Base-by-base conservation (phyloP, 1,140 invertebrate species). In the Drosophila triauraria region DNA sequence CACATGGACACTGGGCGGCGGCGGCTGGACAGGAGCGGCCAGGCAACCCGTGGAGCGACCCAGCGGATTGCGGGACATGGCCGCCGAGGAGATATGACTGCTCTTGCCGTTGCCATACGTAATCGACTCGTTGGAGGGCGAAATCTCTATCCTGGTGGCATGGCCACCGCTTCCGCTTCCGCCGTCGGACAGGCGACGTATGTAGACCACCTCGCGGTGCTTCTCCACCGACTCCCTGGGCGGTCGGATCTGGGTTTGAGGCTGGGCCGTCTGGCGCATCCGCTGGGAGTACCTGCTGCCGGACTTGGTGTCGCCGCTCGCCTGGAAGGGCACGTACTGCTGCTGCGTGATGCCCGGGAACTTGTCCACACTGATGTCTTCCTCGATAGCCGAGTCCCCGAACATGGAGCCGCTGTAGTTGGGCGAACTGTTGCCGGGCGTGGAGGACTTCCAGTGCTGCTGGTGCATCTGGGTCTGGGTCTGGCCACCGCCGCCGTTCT, bases 341-440 rank as follows among this genome's bases (percentile, higher is more conserved):
- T 86, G 84, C 32, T 83, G 84, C 15, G 86, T 79, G 13, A 88
- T 81, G 30, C 84, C 90, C 1, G 92, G 91, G 71, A 92, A 93
- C 76, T 92, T 93, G 54, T 91, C 92, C 43, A 93, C 92, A 53
- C 92, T 93, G 10, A 93, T 92, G 51, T 93, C 92, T 56, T 93
- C 92, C 57, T 93, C 92, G 15, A 93, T 93, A 44, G 92, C 92
- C 23, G 92, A 93, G 65, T 93, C 92, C 9, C 92, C 92, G 27
- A 93, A 93, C 78, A 93, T 91, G 17, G 92, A 93, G 25, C 92
- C 92, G 44, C 92, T 93, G 54, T 93, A 93, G 65, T 93, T 93
- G 44, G 92, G 92, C 7, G 92, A 93, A 48, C 87, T 93, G 30
- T 91, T 92, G n/a, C 92, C 92, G 0, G 92, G 87, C 9, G 92